Evolutionary conservation across 1,140 invertebrate genomes (phyloP), one percentile per base, ranked within the genome.

Genomic region (Procambarus virginalis): DNA sequence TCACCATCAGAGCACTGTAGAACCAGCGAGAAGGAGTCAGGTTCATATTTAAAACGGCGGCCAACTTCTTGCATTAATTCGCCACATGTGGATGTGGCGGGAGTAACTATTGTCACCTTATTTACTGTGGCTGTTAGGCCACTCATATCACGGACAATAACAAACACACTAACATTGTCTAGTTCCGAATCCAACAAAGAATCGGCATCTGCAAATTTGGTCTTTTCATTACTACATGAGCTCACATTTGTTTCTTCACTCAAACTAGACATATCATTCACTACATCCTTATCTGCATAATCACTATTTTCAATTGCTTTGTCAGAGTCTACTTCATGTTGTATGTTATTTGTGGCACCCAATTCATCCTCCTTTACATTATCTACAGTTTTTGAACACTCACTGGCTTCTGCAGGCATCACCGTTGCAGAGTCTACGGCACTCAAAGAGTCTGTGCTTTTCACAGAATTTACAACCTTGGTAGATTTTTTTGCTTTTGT

Each of bases 71-170:
- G 92, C 51, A 95, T 94, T 8, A 96, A 92, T 60, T 94, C 93
- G 55, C 93, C 93, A 17, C 95, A 94, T 10, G 94, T 94, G 58
- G 93, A 94, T 14, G 94, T 94, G 5, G 94, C 93, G 48, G 95
- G 94, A 20, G 95, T 87, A 93, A 94, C 93, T 92, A 94, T 89
- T 91, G 93, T 84, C 92, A 94, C 93, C 94, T 95, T 93, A 92
- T 93, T 89, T 91, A 93, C 90, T 88, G 93, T 93, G 91, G 87
- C 68, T 48, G 93, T 88, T 14, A 92, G 92, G 87, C 93, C 94
- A 51, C 95, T 95, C 93, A 95, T 94, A 92, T 95, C 95, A 58
- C 94, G 94, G 75, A 96, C 94, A 83, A 95, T 94, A 93, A 95
- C 96, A 91, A 95, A 92, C 55, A 92, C 93, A 64, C 79, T 83